phyloP scores from a whole-genome alignment of 2,888 invertebrate species.

The Chironomus riparius region DNA sequence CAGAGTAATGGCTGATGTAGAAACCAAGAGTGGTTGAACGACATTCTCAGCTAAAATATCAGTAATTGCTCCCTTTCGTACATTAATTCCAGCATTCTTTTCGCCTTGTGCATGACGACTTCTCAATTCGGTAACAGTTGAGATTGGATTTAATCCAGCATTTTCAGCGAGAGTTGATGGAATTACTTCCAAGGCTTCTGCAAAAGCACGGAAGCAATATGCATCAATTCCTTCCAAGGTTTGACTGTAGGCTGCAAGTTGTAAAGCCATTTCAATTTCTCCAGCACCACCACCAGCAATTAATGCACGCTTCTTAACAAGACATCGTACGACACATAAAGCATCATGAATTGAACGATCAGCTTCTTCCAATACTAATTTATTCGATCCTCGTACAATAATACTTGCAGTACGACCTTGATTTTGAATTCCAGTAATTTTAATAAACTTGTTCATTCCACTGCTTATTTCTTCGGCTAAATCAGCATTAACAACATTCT shows the following conservation, averaged over 20 bases:
- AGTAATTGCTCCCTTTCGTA: conserved; percentile 90
- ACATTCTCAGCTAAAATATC: conserved; percentile 96
- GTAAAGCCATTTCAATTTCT: conserved; percentile 87
- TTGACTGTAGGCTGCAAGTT: conserved; percentile 70
- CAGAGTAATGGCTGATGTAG: conserved; percentile 83
- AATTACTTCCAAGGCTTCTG: conserved; percentile 90
- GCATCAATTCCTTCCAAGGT: conserved; percentile 85
- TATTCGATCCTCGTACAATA: conserved; percentile 76
- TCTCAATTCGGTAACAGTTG: conserved; percentile 92
- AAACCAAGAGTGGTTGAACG: conserved; percentile 93
- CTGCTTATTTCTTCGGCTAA: conserved; percentile 88
- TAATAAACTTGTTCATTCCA: conserved; percentile 82
- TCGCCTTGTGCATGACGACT: conserved; percentile 86
- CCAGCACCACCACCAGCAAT: conserved; percentile 97
- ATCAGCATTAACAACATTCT: conserved; percentile 85
- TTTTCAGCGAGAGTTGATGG: conserved; percentile 88
- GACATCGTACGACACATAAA: conserved; percentile 82
- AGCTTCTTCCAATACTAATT: conserved; percentile 82
- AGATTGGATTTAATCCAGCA: conserved; percentile 79
- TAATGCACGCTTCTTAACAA: conserved; percentile 85
- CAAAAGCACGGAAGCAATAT: conserved; percentile 91
- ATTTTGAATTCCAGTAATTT: conserved; percentile 79
- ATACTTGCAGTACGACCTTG: conserved; percentile 88
- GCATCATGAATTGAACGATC: conserved; percentile 90
- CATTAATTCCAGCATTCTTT: conserved; percentile 87